These are phyloP conservation scores for Nasonia oneida DNA, from an alignment of 2,888 invertebrate species.

Conservation along the genomic window DNA sequence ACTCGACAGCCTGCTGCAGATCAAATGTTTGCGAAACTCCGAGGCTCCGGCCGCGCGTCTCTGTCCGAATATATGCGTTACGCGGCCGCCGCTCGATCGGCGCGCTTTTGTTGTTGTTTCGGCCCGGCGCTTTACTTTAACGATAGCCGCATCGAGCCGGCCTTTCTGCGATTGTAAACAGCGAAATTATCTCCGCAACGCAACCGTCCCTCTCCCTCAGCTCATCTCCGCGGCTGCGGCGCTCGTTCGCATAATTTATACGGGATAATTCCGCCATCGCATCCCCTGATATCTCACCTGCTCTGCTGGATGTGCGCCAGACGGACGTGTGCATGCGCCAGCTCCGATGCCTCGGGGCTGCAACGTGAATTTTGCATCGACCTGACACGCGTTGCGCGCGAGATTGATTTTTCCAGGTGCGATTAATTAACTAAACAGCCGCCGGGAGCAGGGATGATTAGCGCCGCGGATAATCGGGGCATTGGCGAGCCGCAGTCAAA, in stretches of 20 bases:
- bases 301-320: conserved; percentile 35
- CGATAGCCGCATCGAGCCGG: neutral
- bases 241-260: conserved; percentile 67
- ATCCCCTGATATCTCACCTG: conserved; percentile 38
- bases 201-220: too few species aligned
- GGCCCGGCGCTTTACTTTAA: conserved; percentile 35
- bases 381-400: neutral
- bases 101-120: too few species aligned
- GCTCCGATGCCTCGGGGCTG: neutral
- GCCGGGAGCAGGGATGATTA: neutral
- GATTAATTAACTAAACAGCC: neutral
- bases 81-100: too few species aligned
- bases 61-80: neutral
- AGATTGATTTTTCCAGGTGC: conserved; percentile 22
- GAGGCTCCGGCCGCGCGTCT: too few species aligned
- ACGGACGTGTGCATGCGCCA: neutral
- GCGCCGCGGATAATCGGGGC: conserved; percentile 42
- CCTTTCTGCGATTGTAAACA: neutral
- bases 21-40: conserved; percentile 63
- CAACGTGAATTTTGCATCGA: conserved; percentile 12
- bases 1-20: conserved; percentile 36
- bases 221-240: conserved; percentile 26
- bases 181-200: neutral
- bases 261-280: conserved; percentile 67
- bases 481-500: conserved; percentile 40